Evolutionary conservation across 2,888 invertebrate species (phyloP).

Genomic region (Andrena trimmerana): DNA sequence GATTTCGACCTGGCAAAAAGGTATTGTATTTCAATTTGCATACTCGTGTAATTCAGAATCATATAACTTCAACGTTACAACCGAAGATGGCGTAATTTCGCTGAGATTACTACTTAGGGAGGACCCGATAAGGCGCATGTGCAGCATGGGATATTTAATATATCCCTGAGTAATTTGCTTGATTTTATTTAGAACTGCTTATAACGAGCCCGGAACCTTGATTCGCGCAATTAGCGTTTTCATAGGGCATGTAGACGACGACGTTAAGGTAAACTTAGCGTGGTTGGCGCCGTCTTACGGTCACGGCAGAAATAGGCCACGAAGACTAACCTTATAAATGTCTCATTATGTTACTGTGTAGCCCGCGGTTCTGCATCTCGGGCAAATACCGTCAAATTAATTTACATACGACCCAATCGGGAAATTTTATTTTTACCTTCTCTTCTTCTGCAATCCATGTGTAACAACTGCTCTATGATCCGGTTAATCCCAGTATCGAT

Average conservation of each 20-base stretch:
- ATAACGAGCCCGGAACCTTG: slow-evolving; percentile 11
- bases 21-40: slow-evolving; percentile 18
- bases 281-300: slow-evolving; percentile 7
- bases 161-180: slow-evolving; percentile 1
- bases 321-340: slow-evolving; percentile 36
- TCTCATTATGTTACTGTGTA: slow-evolving; percentile 31
- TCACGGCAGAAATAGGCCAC: slow-evolving; percentile 39
- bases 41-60: slow-evolving; percentile 1
- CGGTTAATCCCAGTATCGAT: too few species aligned
- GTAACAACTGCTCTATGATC: not conserved
- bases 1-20: not conserved
- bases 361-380: not conserved
- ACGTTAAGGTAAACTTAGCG: slow-evolving; percentile 30
- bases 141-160: slow-evolving; percentile 15
- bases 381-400: slow-evolving; percentile 10
- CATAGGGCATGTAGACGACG: slow-evolving; percentile 1
- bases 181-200: slow-evolving; percentile 4
- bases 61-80: not conserved
- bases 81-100: slow-evolving; percentile 9
- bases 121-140: not conserved
- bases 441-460: not conserved
- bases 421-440: not conserved
- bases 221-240: slow-evolving; percentile 25
- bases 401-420: not conserved
- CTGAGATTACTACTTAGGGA: not conserved